Evolutionary conservation across 2,113 vertebrate species (phyloP), one percentile per base, ranked within the genome.

Genomic region (Cephalopterus ornatus): DNA sequence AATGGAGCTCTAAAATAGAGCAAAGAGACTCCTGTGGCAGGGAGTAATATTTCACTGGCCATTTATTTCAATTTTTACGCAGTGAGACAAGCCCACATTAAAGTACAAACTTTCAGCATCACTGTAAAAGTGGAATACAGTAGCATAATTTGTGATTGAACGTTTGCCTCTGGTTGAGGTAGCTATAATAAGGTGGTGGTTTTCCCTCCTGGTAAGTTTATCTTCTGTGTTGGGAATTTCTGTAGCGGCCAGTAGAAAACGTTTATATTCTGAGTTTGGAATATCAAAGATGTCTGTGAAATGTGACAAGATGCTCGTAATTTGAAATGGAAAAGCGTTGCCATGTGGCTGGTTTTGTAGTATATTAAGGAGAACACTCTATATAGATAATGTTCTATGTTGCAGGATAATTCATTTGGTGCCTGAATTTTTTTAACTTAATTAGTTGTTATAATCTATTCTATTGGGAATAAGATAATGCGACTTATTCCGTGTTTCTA

Each of bases 401-500:
- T 89, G 81, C 95, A 81, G 93, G 93, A 93, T 76, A 77, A 83
- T 96, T 93, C 55, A 80, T 95, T 96, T 87, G 74, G 95, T 95
- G 84, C 92, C 96, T 96, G 94, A 95, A 71, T 91, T 95, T 96
- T 95, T 96, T 97, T 91, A 95, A 93, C 59, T 75, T 88, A 72
- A 76, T 95, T 89, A 92, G 65, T 76, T 89, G 73, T 96, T 96
- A 63, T n/a, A 88, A 95, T 78, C 89, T 95, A 37, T 63, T 95
- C 63, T 89, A 88, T 88, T 0, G 33, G 95, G 96, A 96, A 94
- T 93, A 95, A 97, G 97, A 87, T 89, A 92, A 82, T 90, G 90
- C 91, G 88, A 78, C 94, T 97, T 97, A 97, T 96, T 97, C 96
- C 93, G 1, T 77, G 71, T 97, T 98, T 96, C 91, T 90, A 93